A percentile compares a stretch with the other conserved stretches of the same genome.
Evolutionary conservation across 2,113 vertebrate genomes (phyloP).

Genomic region (Silurus meridionalis): DNA sequence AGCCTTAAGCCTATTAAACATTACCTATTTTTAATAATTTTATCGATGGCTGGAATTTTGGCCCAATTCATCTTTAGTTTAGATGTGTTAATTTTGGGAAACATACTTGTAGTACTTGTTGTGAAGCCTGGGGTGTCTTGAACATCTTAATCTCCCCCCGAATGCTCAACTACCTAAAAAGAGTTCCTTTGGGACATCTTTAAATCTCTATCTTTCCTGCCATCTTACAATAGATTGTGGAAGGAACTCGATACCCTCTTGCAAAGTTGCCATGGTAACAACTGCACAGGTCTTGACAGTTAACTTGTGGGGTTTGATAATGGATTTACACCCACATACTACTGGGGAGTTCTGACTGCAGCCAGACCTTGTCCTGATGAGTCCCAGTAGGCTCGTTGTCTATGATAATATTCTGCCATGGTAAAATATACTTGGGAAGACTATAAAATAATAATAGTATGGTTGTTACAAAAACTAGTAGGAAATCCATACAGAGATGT

Average conservation of each 20-base stretch:
- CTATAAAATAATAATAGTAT: not conserved
- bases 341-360: not conserved
- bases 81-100: not conserved
- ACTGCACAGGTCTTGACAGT: not conserved
- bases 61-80: not conserved
- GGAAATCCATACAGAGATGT: not conserved
- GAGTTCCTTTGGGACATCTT: not conserved
- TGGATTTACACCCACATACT: conserved; percentile 10
- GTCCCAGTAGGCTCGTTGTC: conserved; percentile 11
- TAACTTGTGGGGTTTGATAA: conserved; percentile 12
- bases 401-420: not conserved
- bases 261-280: conserved; percentile 14
- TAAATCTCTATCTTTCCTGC: not conserved
- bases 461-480: not conserved
- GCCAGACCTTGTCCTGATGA: conserved; percentile 10
- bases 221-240: not conserved
- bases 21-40: not conserved
- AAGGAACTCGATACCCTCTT: not conserved
- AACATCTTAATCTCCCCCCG: not conserved
- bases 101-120: not conserved
- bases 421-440: not conserved
- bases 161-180: not conserved
- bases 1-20: not conserved
- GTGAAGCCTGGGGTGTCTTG: not conserved
- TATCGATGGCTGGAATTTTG: not conserved